Percentiles rank a stretch among this genome's conserved stretches.
These are phyloP conservation scores for Physella acuta DNA, from an alignment of 1,140 invertebrate genomes.

Conservation along the genomic window DNA sequence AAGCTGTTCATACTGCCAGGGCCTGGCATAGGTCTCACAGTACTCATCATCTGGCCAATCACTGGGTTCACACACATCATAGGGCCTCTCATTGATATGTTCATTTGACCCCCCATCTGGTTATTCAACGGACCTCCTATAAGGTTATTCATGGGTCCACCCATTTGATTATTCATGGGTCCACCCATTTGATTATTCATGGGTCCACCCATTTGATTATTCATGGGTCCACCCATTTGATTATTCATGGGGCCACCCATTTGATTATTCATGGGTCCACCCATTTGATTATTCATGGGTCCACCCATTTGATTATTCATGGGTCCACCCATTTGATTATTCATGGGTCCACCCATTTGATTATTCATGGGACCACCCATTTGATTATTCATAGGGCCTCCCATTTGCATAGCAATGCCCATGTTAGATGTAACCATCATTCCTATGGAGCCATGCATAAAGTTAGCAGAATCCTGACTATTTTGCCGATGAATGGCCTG, in stretches of 20 bases:
- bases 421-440: slow-evolving; percentile 19
- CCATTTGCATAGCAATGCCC: background rate
- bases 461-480: slow-evolving; percentile 5
- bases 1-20: too few relatives aligned
- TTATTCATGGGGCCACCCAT: slow-evolving; percentile 18
- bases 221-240: slow-evolving; percentile 6
- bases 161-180: slow-evolving; percentile 23
- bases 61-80: too few relatives aligned
- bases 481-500: slow-evolving; percentile 15
- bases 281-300: slow-evolving; percentile 19
- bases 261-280: slow-evolving; percentile 11
- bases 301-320: slow-evolving; percentile 8
- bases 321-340: slow-evolving; percentile 10
- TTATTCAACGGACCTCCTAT: slow-evolving; percentile 9
- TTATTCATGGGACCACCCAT: slow-evolving; percentile 7
- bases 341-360: slow-evolving; percentile 8
- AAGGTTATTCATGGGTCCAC: slow-evolving; percentile 8
- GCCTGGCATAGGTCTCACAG: too few relatives aligned
- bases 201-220: slow-evolving; percentile 23
- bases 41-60: too few relatives aligned
- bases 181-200: slow-evolving; percentile 10
- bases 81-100: too few relatives aligned
- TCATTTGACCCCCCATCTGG: slow-evolving; percentile 9
- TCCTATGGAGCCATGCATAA: background rate
- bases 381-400: slow-evolving; percentile 11